Conservation (phyloP, 2,797 vertebrate species). For the Myotis vivesi region DNA sequence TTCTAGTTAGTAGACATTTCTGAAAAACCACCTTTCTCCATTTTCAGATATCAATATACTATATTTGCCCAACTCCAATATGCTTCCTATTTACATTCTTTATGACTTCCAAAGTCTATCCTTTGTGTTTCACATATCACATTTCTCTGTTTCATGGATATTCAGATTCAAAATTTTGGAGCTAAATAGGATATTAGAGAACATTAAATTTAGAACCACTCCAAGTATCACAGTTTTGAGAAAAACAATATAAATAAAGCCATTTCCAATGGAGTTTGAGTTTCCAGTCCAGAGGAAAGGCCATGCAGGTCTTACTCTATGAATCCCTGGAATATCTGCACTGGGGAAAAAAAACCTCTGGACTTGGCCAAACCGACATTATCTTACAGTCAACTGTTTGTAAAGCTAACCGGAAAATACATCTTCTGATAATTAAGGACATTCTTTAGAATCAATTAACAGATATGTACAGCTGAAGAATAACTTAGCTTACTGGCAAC, state of each 20-base stretch:
- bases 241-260: not conserved
- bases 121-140: not conserved
- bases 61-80: not conserved
- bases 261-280: not conserved
- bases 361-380: not conserved
- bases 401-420: not conserved
- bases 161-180: not conserved
- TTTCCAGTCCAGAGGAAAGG: not conserved
- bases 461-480: not conserved
- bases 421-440: not conserved
- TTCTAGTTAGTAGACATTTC: not conserved
- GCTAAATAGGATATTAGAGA: not conserved
- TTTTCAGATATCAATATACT: not conserved
- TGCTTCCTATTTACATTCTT: not conserved
- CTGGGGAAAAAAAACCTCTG: not conserved
- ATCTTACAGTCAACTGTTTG: not conserved
- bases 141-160: not conserved
- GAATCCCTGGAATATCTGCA: not conserved
- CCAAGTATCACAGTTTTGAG: not conserved
- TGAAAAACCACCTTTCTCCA: not conserved
- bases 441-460: not conserved
- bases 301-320: not conserved
- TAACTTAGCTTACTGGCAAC: not conserved
- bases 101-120: not conserved
- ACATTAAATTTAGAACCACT: not conserved